phyloP scores from a whole-genome alignment of 1,140 invertebrate genomes.

The Araneus ventricosus region DNA sequence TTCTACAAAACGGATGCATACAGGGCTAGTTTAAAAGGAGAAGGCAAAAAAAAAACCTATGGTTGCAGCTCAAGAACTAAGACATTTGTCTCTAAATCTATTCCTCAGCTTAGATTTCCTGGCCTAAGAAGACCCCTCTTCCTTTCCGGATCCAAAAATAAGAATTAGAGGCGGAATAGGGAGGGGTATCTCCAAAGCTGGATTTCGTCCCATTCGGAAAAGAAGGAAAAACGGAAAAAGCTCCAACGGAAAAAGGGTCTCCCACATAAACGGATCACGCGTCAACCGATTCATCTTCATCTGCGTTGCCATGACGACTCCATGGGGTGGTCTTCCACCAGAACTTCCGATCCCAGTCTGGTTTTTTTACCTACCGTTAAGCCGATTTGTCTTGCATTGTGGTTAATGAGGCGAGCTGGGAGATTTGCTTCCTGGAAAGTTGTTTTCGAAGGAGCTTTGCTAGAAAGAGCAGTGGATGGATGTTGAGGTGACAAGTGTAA shows the following conservation, averaged over 20 bases:
- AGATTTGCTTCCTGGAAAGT: neutral
- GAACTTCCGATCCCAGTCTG: neutral
- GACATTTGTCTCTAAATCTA: conserved; percentile 23
- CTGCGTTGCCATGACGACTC: conserved; percentile 1
- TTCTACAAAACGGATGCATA: neutral
- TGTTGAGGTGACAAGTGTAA: neutral
- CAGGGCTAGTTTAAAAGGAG: neutral
- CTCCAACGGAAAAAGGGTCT: neutral
- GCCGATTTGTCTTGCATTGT: neutral
- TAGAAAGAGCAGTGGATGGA: neutral
- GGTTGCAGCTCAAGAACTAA: neutral
- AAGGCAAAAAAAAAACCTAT: neutral
- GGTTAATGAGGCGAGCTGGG: neutral
- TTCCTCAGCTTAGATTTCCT: neutral
- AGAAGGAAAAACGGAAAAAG: too few relatives aligned
- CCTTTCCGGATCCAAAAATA: neutral
- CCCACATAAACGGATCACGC: neutral
- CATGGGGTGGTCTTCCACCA: neutral
- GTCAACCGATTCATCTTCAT: conserved; percentile 33
- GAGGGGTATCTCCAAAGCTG: neutral
- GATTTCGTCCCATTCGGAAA: neutral
- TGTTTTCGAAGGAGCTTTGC: neutral
- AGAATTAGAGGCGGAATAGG: neutral
- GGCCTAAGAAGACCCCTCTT: neutral
- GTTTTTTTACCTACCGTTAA: neutral